These are phyloP conservation scores for Laticauda colubrina DNA, from an alignment of 2,113 vertebrate species.

Conservation along the genomic window DNA sequence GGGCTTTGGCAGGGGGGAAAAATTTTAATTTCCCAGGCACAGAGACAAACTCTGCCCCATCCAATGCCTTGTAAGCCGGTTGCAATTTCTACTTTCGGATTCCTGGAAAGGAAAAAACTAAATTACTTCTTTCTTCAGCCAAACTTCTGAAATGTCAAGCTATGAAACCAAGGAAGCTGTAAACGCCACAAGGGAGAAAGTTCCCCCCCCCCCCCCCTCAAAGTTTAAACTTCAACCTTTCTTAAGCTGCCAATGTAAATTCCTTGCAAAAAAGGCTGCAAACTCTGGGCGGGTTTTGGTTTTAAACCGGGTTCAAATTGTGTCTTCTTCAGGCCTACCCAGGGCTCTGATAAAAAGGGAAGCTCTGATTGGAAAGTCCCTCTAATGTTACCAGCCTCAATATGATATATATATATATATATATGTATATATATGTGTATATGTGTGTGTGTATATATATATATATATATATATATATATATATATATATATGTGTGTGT, in stretches of 20 bases:
- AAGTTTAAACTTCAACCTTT: background rate
- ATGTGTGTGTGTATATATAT: no score
- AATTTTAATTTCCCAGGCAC: background rate
- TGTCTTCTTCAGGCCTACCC: background rate
- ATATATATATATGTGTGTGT: conserved; percentile 56
- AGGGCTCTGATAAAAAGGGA: conserved; percentile 37
- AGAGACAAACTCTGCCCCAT: background rate
- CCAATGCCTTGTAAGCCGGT: background rate
- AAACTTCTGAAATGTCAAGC: background rate
- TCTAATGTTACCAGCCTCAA: conserved; percentile 54
- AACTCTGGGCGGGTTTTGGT: background rate
- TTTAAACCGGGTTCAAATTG: background rate
- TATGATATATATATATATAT: conserved; percentile 67
- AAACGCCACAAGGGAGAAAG: background rate
- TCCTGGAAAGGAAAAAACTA: no score
- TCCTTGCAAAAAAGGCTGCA: background rate
- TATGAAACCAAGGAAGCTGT: background rate
- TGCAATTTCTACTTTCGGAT: background rate
- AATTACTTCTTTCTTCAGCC: background rate
- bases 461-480: conserved; percentile 59
- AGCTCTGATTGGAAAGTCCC: conserved; percentile 38
- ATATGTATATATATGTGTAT: conserved; percentile 43
- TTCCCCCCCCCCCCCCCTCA: no score
- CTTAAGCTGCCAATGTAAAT: background rate
- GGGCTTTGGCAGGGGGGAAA: background rate